Evolutionary conservation across 1,140 invertebrate genomes (phyloP).

Genomic region (Atta colombica): DNA sequence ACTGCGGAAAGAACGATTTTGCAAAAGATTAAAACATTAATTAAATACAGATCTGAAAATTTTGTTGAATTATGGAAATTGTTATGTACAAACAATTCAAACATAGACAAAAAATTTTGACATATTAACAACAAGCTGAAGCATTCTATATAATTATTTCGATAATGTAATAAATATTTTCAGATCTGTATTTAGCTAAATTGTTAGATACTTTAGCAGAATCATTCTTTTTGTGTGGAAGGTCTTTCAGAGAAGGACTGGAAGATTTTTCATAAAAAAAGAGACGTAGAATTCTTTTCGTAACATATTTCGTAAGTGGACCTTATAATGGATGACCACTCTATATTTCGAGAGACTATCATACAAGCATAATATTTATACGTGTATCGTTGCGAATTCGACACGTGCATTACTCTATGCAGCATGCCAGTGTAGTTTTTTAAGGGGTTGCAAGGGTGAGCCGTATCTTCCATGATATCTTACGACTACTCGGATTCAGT

Average conservation of each 20-base stretch:
- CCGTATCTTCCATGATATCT: slow-evolving; percentile 48
- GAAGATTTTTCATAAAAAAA: slow-evolving; percentile 1
- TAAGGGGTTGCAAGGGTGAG: slow-evolving; percentile 30
- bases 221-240: too few species aligned
- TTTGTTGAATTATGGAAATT: too few species aligned
- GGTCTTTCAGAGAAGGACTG: too few species aligned
- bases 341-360: slow-evolving; percentile 13
- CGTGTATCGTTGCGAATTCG: slow-evolving; percentile 19
- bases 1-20: neutral
- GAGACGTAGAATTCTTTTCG: neutral
- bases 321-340: slow-evolving; percentile 9
- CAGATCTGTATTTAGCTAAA: too few species aligned
- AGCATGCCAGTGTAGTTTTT: slow-evolving; percentile 13
- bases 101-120: too few species aligned
- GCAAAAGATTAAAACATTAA: too few species aligned
- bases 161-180: too few species aligned
- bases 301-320: slow-evolving; percentile 20
- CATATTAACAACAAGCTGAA: too few species aligned
- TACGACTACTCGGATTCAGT: slow-evolving; percentile 4
- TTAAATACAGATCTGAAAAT: too few species aligned
- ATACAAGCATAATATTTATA: slow-evolving; percentile 43
- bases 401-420: neutral
- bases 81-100: too few species aligned
- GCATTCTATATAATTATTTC: too few species aligned
- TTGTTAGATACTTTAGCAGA: too few species aligned